A percentile compares a stretch with the other conserved stretches of the same genome.
phyloP scores from a whole-genome alignment of 2,797 vertebrate genomes.

The Scolopax bukidnonensis region DNA sequence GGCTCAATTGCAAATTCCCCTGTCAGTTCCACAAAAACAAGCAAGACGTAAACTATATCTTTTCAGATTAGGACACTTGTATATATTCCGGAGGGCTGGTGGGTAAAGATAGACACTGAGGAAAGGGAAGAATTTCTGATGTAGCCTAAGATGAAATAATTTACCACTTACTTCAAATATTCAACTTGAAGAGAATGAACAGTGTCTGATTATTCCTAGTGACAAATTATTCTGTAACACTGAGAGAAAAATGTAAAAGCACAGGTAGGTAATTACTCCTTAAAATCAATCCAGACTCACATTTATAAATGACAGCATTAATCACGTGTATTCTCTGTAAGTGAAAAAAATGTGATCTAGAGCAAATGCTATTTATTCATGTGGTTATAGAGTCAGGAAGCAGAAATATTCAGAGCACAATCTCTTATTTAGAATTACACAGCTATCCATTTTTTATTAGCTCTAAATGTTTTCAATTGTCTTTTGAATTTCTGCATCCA shows the following conservation, averaged over 20 bases:
- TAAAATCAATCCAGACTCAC: slow-evolving; percentile 35
- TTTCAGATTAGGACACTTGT: not conserved
- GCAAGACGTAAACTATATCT: not conserved
- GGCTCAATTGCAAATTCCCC: not conserved
- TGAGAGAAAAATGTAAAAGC: slow-evolving; percentile 45
- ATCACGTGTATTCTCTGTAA: not conserved
- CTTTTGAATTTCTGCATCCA: not conserved
- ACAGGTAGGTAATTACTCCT: slow-evolving; percentile 39
- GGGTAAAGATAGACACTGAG: not conserved
- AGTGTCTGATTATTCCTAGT: slow-evolving; percentile 8
- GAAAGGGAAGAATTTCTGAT: not conserved
- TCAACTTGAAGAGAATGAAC: slow-evolving; percentile 17
- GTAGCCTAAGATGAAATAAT: not conserved
- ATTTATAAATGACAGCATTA: slow-evolving; percentile 20
- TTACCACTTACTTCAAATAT: slow-evolving; percentile 13
- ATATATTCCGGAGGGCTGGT: not conserved
- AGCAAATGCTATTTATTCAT: not conserved
- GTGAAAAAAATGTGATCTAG: not conserved
- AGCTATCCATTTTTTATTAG: not conserved
- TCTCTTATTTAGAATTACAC: not conserved
- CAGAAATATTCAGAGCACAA: not conserved
- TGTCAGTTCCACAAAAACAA: not conserved
- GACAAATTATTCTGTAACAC: not conserved
- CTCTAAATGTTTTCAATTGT: not conserved
- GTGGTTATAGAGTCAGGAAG: not conserved